These are phyloP conservation scores for Amphipoea lucens DNA, from an alignment of 2,888 invertebrate genomes.

Conservation along the genomic window DNA sequence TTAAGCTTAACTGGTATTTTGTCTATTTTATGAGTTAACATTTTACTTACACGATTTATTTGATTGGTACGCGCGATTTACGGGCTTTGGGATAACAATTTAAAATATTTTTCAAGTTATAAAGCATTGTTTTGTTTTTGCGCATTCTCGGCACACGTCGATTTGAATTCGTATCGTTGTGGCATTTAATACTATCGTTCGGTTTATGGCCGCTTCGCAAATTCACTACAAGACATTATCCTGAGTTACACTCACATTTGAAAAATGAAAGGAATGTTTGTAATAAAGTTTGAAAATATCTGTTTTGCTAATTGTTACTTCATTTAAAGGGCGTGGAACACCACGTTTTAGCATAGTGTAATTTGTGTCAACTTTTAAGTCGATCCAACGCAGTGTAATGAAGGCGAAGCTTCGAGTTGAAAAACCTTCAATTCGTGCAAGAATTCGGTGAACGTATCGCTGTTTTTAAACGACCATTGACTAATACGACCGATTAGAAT, in stretches of 20 bases:
- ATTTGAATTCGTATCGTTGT: conserved; percentile 76
- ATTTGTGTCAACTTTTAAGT: conserved; percentile 36
- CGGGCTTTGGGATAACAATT: conserved; percentile 69
- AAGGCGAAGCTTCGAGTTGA: conserved; percentile 72
- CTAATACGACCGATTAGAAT: conserved; percentile 58
- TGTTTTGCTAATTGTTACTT: conserved; percentile 5
- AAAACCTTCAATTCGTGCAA: conserved; percentile 80
- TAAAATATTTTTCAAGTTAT: conserved; percentile 70
- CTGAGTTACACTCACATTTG: conserved; percentile 63
- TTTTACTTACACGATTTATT: conserved; percentile 73
- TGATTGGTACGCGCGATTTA: conserved; percentile 70
- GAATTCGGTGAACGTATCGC: conserved; percentile 75
- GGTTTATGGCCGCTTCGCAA: conserved; percentile 69
- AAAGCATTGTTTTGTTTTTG: conserved; percentile 67
- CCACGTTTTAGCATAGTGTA: conserved; percentile 37
- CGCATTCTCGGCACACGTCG: conserved; percentile 74
- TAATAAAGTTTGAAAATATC: conserved; percentile 29
- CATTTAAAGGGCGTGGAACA: conserved; percentile 27
- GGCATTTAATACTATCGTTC: conserved; percentile 70
- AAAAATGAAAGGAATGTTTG: conserved; percentile 69
- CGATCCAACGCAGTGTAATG: conserved; percentile 9
- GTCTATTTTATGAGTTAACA: conserved; percentile 57
- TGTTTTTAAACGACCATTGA: conserved; percentile 67
- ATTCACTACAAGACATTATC: conserved; percentile 54
- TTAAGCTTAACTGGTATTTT: conserved; percentile 46